Evolutionary conservation across 2,888 invertebrate species (phyloP).

Genomic region (Melanostoma mellinum): DNA sequence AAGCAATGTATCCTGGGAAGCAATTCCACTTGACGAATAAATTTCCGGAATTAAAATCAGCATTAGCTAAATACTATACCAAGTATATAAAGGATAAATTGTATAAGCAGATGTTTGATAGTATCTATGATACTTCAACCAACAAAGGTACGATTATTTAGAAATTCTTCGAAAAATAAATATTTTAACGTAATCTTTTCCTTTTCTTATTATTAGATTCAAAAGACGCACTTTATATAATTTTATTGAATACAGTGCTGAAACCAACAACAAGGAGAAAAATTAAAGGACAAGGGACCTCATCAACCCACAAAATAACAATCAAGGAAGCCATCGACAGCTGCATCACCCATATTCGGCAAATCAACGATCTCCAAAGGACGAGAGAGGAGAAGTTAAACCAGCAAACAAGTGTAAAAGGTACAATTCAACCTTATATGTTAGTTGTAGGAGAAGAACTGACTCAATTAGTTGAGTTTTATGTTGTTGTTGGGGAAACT

Average conservation of each 20-base stretch:
- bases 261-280: not conserved
- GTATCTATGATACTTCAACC: too few relatives aligned
- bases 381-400: constrained; percentile 1
- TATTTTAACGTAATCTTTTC: too few relatives aligned
- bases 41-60: too few relatives aligned
- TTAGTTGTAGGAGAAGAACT: not conserved
- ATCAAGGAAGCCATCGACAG: not conserved
- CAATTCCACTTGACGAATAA: too few relatives aligned
- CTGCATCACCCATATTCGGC: too few relatives aligned
- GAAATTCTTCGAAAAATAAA: too few relatives aligned
- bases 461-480: constrained; percentile 2
- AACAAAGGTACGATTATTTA: too few relatives aligned
- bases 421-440: constrained; percentile 6
- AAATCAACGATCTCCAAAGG: not conserved
- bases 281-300: not conserved
- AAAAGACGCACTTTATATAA: not conserved
- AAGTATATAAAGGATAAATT: too few relatives aligned
- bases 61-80: too few relatives aligned
- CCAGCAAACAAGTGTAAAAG: not conserved
- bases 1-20: too few relatives aligned
- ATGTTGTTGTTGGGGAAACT: constrained; percentile 5
- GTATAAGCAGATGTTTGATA: too few relatives aligned
- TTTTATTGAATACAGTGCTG: not conserved
- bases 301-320: not conserved
- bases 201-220: not conserved